Percentiles rank a stretch among this genome's conserved stretches.
These are phyloP conservation scores for Equus przewalskii DNA, from an alignment of 2,113 vertebrate species.

Conservation along the genomic window DNA sequence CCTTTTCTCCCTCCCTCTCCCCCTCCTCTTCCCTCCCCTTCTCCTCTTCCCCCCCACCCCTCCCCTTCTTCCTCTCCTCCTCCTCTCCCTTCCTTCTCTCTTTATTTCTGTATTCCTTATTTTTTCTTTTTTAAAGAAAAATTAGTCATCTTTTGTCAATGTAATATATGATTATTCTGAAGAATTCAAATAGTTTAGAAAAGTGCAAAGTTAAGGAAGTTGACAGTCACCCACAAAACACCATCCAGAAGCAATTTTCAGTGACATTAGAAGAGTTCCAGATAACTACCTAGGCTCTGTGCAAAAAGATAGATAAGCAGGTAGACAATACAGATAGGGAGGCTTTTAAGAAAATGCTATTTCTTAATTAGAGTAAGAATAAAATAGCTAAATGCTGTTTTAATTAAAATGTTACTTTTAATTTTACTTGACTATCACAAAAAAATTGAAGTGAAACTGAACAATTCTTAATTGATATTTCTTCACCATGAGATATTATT, in stretches of 20 bases:
- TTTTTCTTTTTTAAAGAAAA: conserved; percentile 26
- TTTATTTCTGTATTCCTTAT: background rate
- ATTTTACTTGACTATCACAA: conserved; percentile 33
- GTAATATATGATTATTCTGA: background rate
- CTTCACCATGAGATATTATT: background rate
- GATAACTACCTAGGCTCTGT: background rate
- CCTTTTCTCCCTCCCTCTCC: background rate
- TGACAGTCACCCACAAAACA: conserved; percentile 15
- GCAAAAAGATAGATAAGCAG: background rate
- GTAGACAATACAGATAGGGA: background rate
- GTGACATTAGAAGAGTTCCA: background rate
- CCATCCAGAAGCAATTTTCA: background rate
- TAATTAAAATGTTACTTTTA: conserved; percentile 35
- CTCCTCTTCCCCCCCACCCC: no score
- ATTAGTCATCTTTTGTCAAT: background rate
- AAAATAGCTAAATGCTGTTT: background rate
- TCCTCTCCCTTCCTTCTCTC: no score
- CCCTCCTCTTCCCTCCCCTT: no score
- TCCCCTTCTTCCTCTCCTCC: no score
- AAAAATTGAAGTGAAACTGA: conserved; percentile 2
- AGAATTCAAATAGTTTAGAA: conserved; percentile 27
- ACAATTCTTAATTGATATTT: background rate
- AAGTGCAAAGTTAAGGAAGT: conserved; percentile 23
- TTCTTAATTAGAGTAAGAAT: conserved; percentile 37
- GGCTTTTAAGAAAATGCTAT: conserved; percentile 27